Base-by-base conservation (phyloP, 2,113 vertebrate species). In the Gymnocephalus cernua region DNA sequence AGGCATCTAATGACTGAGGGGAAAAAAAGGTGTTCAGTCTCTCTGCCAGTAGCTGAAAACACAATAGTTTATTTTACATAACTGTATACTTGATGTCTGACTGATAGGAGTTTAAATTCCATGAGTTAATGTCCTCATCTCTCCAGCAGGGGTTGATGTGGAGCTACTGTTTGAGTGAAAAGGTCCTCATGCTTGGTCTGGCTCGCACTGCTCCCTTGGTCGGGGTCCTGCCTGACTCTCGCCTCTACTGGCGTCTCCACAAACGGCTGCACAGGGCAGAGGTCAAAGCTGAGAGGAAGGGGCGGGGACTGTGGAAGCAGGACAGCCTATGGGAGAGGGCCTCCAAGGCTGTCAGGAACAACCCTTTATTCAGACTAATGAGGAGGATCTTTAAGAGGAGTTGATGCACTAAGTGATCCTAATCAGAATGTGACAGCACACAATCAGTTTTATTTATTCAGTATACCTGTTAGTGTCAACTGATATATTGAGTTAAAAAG, bases 211-310 rank as follows among this genome's bases (percentile, higher is more conserved):
- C 94, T 0, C 93, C 91, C 3, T 76, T 98, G 1, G 79, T 92
- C 23, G 96, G 96, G 6, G 88, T 97, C 27, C 88, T 89, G 54
- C 91, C 95, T 4, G 83, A 94, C 51, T 96, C 97, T 69, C 93
- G 1, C 53, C 89, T 96, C 21, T 96, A 96, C 87, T 98, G 96
- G 97, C 95, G 82, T 48, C 93, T 99, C 64, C 96, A 97, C 89
- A 97, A 84, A 78, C 95, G 93, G n/a, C 94, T 99, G 48, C 96
- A 99, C 59, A 96, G 71, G 86, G 97, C 97, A 35, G 97, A 99
- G 95, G 48, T 96, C 35, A 95, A 87, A 80, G 98, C 98, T 3
- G 86, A 96, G 92, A 97, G 80, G 92, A 96, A 94, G 88, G 93
- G 93, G 4, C 94, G 89, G 89, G 98, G 98, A 27, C 92, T 99